Base-by-base conservation (phyloP, 2,888 invertebrate species). In the Germaria angustata region DNA sequence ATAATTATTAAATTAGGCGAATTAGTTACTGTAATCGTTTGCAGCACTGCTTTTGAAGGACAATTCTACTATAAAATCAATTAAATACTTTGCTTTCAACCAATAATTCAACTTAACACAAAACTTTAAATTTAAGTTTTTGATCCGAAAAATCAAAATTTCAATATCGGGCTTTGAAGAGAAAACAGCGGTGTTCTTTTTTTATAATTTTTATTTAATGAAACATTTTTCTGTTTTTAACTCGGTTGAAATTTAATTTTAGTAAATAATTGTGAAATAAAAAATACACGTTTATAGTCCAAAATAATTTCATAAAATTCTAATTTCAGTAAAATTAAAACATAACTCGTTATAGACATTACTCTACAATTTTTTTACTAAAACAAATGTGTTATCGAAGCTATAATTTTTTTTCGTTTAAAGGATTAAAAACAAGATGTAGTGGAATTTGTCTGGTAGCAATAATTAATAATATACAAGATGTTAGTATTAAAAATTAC, bases 231-330 rank as follows among this genome's bases (percentile, higher is more conserved):
- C 8, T 34, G 17, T 72, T 41, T 51, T 55, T 59, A 46, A 59
- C 61, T 46, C 53, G 20, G 17, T 28, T 39, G 49, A 63, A 73
- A 44, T n/a, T n/a, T 55, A 20, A 32, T 69, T 44, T 57, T 66
- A 17, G 44, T 69, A 59, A 59, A 73, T 55, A 61, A 80, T 72
- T 59, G 66, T 44, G 57, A 28, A 73, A 39, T 13, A 66, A 65
- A 36, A 36, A 9, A 20, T n/a, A 39, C 61, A 20, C 6, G 6
- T 17, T 24, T 9, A 28, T 9, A 53, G 77, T 63, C 61, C 69
- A 66, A 73, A 66, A 73, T 66, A 79, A 9, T 5, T 59, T 66
- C 61, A 51, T 61, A 34, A 39, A 49, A 57, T 46, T 57, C 34
- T 17, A 59, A 68, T 63, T 69, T 24, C 22, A 44, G 9, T 68